Conservation (phyloP, 2,888 invertebrate species). For the Lasiommata megera region DNA sequence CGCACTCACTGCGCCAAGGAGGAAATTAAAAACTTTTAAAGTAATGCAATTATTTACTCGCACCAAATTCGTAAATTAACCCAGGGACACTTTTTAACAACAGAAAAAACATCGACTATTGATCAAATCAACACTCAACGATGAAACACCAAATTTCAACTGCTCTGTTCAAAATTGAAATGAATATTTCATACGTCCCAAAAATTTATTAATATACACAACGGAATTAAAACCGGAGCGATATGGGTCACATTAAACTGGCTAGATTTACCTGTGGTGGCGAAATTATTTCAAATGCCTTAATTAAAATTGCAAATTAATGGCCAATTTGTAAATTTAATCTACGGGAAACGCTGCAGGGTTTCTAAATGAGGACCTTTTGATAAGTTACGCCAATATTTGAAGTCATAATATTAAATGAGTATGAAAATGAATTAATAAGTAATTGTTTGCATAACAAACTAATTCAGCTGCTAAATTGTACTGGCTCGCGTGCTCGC, state of each 20-base stretch:
- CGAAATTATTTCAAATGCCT: slow-evolving; percentile 17
- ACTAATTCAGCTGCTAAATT: too few relatives aligned
- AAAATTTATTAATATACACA: slow-evolving; percentile 16
- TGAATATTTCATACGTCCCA: slow-evolving; percentile 5
- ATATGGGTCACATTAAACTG: slow-evolving; percentile 5
- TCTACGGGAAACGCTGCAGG: not conserved
- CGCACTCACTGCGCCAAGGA: too few relatives aligned
- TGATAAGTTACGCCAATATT: slow-evolving; percentile 1
- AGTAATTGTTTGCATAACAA: not conserved
- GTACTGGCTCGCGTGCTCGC: too few relatives aligned
- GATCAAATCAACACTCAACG: not conserved
- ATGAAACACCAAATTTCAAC: not conserved
- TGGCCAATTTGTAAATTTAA: slow-evolving; percentile 24
- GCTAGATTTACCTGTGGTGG: slow-evolving; percentile 12
- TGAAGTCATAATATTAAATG: not conserved
- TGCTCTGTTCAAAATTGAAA: not conserved
- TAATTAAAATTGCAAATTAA: slow-evolving; percentile 25
- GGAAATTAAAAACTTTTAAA: too few relatives aligned
- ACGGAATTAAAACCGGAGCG: slow-evolving; percentile 5
- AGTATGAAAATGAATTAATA: not conserved
- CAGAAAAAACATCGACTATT: too few relatives aligned
- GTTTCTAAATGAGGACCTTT: slow-evolving; percentile 9
- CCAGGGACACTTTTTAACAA: too few relatives aligned
- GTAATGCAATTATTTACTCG: too few relatives aligned
- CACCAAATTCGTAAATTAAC: too few relatives aligned